Conservation (phyloP, 2,797 vertebrate species). For the Tapirus indicus region DNA sequence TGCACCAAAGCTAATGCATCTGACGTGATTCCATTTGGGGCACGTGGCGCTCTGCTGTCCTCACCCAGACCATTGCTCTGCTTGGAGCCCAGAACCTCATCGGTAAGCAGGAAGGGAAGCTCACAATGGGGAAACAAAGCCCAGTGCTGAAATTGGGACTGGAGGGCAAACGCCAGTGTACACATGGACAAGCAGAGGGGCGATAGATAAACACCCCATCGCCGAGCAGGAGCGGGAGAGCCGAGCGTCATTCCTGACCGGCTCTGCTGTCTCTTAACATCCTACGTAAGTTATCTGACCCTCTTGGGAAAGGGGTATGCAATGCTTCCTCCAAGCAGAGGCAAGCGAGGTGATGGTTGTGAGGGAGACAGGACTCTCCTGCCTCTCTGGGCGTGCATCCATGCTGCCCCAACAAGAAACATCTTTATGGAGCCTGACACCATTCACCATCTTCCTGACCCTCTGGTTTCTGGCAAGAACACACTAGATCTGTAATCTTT, state of each 20-base stretch:
- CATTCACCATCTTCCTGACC: not conserved
- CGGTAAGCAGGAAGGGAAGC: not conserved
- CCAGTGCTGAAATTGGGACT: not conserved
- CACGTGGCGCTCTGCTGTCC: not conserved
- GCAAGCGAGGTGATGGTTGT: not conserved
- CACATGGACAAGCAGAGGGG: not conserved
- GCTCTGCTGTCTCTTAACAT: not conserved
- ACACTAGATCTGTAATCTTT: not conserved
- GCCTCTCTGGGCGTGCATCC: not conserved
- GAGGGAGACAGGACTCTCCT: not conserved
- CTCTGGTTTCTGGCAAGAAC: conserved; percentile 41
- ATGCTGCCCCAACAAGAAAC: not conserved
- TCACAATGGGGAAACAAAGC: not conserved
- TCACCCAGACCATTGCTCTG: not conserved
- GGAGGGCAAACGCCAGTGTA: not conserved
- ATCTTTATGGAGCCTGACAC: conserved; percentile 8
- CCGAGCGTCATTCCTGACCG: not conserved
- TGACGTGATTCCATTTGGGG: not conserved
- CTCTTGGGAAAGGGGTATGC: not conserved
- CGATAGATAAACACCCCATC: not conserved
- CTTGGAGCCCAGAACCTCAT: not conserved
- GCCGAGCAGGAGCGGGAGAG: not conserved
- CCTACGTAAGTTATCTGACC: not conserved
- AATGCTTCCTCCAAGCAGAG: not conserved
- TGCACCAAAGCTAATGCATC: not conserved